Evolutionary conservation across 2,888 invertebrate species (phyloP), one percentile per base, ranked within the genome.

Genomic region (Drosophila flavopinicola): DNA sequence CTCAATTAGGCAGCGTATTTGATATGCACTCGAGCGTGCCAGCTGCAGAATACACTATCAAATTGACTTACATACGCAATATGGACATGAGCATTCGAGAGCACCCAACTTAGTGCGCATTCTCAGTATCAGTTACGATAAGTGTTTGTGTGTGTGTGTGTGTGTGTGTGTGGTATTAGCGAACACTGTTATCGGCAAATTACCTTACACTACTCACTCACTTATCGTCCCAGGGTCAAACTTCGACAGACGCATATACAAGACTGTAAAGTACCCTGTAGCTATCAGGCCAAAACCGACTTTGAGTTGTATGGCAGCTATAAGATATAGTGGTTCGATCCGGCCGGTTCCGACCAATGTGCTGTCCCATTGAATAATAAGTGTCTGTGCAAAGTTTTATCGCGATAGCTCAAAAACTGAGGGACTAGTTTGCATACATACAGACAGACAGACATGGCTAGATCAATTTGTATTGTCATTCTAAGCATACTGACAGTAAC

Each of bases 131-230:
- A 35, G 13, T n/a, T 25, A 27, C 17, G 66, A 70, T 65, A 70
- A 59, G 25, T n/a, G 3, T 39, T 6, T 41, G 33, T 23, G 32
- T 35, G 38, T 57, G 6, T 54, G 7, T 39, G 27, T 5, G 13
- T 11, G 59, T 17, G 32, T 15, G 17, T 49, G 17, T 30, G 5
- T n/a, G 39, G 42, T 20, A 35, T 68, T 52, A 49, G 48, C 15
- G 15, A 11, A 6, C 29, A 15, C 2, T 47, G 30, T 71, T 75
- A 75, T 73, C 71, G 44, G 20, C n/a, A 54, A 66, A 61, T 58
- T 60, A 30, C 15, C 37, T 51, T 45, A 57, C 25, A 30, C 27
- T 29, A 41, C 25, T 39, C 30, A 27, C 20, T 20, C 24, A 24
- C 11, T 41, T 44, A 30, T 39, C 39, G 44, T 11, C 30, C 35